Conservation (phyloP, 2,797 vertebrate species). For the Pampus argenteus region DNA sequence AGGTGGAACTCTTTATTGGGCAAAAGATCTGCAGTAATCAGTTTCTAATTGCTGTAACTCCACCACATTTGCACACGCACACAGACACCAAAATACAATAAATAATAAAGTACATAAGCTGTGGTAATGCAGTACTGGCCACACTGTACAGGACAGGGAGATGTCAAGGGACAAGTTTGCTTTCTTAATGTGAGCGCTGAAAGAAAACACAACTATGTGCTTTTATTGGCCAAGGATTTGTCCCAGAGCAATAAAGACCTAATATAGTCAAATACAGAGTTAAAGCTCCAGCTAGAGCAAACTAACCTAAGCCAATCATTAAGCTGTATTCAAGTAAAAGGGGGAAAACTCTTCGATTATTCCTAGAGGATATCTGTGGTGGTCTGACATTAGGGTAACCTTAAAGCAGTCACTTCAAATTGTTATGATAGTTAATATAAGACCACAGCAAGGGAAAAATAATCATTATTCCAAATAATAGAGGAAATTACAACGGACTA, state of each 20-base stretch:
- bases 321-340: slow-evolving; percentile 25
- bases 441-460: not conserved
- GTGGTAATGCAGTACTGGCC: not conserved
- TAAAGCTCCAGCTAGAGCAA: slow-evolving; percentile 44
- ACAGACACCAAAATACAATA: not conserved
- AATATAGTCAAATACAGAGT: slow-evolving; percentile 38
- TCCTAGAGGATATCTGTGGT: slow-evolving; percentile 24
- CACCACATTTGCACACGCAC: slow-evolving; percentile 1
- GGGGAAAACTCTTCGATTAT: slow-evolving; percentile 47
- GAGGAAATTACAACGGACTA: not conserved
- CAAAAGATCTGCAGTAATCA: slow-evolving; percentile 22
- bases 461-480: not conserved
- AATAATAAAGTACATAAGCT: not conserved
- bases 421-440: not conserved
- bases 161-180: not conserved
- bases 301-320: slow-evolving; percentile 55
- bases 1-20: slow-evolving; percentile 1
- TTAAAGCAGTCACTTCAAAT: slow-evolving; percentile 5
- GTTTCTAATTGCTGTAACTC: slow-evolving; percentile 13
- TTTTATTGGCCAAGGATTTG: slow-evolving; percentile 17
- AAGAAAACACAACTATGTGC: slow-evolving; percentile 13
- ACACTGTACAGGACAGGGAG: not conserved
- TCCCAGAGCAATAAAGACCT: slow-evolving; percentile 33
- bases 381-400: slow-evolving; percentile 30
- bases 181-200: not conserved